Percentiles rank a stretch among this genome's conserved stretches.
These are phyloP conservation scores for Elephas maximus DNA, from an alignment of 2,113 vertebrate genomes.

Conservation along the genomic window DNA sequence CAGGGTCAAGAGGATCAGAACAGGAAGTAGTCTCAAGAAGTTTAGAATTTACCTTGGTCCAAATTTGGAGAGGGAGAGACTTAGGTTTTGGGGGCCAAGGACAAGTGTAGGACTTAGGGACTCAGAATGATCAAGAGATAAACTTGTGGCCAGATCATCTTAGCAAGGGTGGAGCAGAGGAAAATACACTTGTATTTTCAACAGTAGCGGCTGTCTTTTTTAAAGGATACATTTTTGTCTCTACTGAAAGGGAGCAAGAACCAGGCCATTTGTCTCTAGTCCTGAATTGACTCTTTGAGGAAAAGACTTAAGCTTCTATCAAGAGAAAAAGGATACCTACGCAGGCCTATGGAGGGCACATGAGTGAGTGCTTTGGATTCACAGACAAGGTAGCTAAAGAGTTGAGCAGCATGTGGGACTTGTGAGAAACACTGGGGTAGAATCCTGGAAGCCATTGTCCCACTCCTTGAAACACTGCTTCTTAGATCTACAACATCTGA, in stretches of 20 bases:
- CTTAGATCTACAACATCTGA: neutral
- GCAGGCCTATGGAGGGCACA: neutral
- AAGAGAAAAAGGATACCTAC: neutral
- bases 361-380: neutral
- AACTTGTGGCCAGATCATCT: neutral
- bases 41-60: neutral
- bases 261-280: constrained; percentile 73
- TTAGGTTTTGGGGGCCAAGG: neutral
- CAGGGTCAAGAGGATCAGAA: neutral
- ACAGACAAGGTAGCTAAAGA: neutral
- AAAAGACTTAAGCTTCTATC: constrained; percentile 35
- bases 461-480: fast-evolving
- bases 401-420: neutral
- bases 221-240: constrained; percentile 65
- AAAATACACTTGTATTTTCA: constrained; percentile 51
- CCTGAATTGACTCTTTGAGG: constrained; percentile 38
- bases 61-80: neutral
- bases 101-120: neutral
- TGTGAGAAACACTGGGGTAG: neutral
- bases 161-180: neutral
- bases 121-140: neutral
- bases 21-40: neutral
- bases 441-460: neutral
- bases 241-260: constrained; percentile 71
- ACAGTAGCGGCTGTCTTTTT: constrained; percentile 20